These are phyloP conservation scores for Coreoperca whiteheadi DNA, from an alignment of 2,113 vertebrate species.

Conservation along the genomic window DNA sequence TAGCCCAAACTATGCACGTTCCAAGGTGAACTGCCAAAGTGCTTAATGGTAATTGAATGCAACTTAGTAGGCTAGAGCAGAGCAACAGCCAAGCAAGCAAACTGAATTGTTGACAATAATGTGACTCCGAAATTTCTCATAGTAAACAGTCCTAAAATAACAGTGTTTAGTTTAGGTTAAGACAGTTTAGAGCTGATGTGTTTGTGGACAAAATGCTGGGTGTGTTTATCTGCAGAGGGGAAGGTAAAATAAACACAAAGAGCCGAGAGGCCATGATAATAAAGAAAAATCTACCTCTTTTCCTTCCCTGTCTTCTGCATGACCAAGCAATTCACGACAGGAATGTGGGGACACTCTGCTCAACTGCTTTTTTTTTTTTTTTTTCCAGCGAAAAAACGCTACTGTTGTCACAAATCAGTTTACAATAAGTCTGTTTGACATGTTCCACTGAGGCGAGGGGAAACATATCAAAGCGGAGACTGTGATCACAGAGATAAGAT, in stretches of 20 bases:
- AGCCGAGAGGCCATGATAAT: neutral
- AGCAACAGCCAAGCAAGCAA: constrained; percentile 3
- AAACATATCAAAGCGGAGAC: constrained; percentile 56
- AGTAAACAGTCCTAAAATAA: constrained; percentile 43
- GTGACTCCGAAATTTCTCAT: constrained; percentile 1
- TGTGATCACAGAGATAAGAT: constrained; percentile 32
- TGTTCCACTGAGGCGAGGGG: constrained; percentile 34
- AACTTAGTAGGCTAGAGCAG: constrained; percentile 13
- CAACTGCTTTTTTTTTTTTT: constrained; percentile 36
- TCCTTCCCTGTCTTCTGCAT: constrained; percentile 72
- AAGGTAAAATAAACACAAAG: constrained; percentile 62
- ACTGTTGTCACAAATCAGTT: constrained; percentile 41
- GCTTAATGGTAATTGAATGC: constrained; percentile 36
- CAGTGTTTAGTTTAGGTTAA: constrained; percentile 27
- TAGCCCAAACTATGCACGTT: neutral
- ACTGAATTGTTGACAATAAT: neutral
- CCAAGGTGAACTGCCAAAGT: constrained; percentile 12
- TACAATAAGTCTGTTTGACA: constrained; percentile 52
- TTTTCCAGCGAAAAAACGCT: constrained; percentile 20
- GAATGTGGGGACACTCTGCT: constrained; percentile 64
- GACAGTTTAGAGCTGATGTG: constrained; percentile 4
- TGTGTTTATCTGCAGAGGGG: constrained; percentile 47
- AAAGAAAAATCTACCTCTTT: constrained; percentile 45
- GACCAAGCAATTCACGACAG: constrained; percentile 68
- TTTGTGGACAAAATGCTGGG: constrained; percentile 41